Evolutionary conservation across 1,140 invertebrate genomes (phyloP).

Genomic region (Onthophagus taurus): DNA sequence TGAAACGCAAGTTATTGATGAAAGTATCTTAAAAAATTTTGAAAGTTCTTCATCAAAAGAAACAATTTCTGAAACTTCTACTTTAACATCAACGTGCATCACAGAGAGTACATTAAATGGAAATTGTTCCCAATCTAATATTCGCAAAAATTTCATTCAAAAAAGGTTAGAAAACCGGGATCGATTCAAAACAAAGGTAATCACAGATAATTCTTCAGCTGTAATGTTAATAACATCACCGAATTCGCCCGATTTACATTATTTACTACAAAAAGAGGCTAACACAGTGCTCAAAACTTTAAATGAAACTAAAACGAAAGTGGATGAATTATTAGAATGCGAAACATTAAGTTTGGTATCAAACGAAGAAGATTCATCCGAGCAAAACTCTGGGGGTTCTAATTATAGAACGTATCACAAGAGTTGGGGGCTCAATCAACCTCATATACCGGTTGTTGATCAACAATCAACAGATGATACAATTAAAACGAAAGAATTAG

Average conservation of each 20-base stretch:
- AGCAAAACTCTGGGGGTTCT: conserved; percentile 37
- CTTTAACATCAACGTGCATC: background rate
- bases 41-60: background rate
- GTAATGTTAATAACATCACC: conserved; percentile 22
- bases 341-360: conserved; percentile 60
- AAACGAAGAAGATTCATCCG: conserved; percentile 52
- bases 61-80: background rate
- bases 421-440: conserved; percentile 26
- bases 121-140: too few relatives aligned
- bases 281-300: conserved; percentile 45
- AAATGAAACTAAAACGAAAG: conserved; percentile 29
- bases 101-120: too few relatives aligned
- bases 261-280: conserved; percentile 44
- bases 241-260: conserved; percentile 35
- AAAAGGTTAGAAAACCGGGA: conserved; percentile 50
- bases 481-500: conserved; percentile 22
- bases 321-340: conserved; percentile 48
- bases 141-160: conserved; percentile 43
- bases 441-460: background rate
- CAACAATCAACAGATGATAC: conserved; percentile 7
- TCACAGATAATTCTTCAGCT: conserved; percentile 40
- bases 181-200: conserved; percentile 52
- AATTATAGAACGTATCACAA: conserved; percentile 37
- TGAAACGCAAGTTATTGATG: conserved; percentile 54
- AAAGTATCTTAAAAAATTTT: conserved; percentile 6